A percentile compares a stretch with the other conserved stretches of the same genome.
phyloP scores from a whole-genome alignment of 2,888 invertebrate genomes.

The Drosophila prolongata region DNA sequence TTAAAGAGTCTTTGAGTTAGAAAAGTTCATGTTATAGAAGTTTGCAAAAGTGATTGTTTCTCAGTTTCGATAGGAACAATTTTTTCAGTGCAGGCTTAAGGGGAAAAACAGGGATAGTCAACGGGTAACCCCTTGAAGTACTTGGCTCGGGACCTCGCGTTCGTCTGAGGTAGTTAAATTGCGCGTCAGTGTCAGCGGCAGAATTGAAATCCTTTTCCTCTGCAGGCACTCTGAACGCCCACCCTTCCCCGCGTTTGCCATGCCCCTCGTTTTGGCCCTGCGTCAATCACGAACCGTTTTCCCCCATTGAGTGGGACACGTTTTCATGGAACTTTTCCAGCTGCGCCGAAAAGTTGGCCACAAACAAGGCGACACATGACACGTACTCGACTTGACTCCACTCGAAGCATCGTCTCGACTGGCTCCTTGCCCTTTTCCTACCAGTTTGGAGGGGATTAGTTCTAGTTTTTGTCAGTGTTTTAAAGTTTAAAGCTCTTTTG shows the following conservation, averaged over 20 bases:
- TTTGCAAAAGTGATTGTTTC: no score
- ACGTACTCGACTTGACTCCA: constrained; percentile 68
- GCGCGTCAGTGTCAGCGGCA: constrained; percentile 68
- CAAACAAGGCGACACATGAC: constrained; percentile 77
- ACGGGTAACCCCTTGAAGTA: constrained; percentile 12
- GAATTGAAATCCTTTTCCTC: constrained; percentile 71
- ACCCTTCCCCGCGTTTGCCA: not conserved
- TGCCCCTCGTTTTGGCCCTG: constrained; percentile 39
- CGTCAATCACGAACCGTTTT: constrained; percentile 66
- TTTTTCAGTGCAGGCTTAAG: constrained; percentile 5
- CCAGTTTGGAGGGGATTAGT: constrained; percentile 56
- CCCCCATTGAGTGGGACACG: constrained; percentile 74
- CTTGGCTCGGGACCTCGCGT: constrained; percentile 21
- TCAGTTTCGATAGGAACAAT: not conserved
- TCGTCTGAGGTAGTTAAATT: constrained; percentile 54
- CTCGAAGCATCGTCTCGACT: constrained; percentile 13
- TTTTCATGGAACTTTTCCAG: constrained; percentile 63
- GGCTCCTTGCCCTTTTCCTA: constrained; percentile 5
- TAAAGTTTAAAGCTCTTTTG: constrained; percentile 80
- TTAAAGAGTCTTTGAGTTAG: no score
- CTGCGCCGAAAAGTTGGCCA: constrained; percentile 70
- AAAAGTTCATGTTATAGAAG: no score
- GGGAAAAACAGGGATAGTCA: constrained; percentile 14
- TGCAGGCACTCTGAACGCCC: constrained; percentile 31
- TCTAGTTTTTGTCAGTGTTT: constrained; percentile 72